Base-by-base conservation (phyloP, 2,888 invertebrate genomes). In the Drosophila mulleri region DNA sequence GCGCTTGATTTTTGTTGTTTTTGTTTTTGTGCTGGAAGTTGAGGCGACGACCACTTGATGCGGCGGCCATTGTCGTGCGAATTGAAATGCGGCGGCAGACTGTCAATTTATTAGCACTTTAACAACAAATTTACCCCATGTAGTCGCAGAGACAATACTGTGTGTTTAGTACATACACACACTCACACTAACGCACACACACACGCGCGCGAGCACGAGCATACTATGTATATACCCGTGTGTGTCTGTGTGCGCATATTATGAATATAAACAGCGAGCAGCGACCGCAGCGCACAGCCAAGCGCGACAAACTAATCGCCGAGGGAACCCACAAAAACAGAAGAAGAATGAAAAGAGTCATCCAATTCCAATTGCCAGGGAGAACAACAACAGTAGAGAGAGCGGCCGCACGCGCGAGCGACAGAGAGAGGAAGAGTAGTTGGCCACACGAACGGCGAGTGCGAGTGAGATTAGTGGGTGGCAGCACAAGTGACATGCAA, bases 61-160 rank as follows among this genome's bases (percentile, higher is more conserved):
- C 47, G 77, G 77, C 44, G 44, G 65, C 69, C 67, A 81, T 75
- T 80, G 83, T 80, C 70, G 65, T 69, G 81, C 70, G 66, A 81
- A 80, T 78, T 75, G 72, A 81, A 80, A 72, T 80, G 80, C 80
- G 80, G 68, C 67, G 63, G 66, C 81, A 67, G 68, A 70, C 71
- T 61, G 74, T 87, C 89, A 88, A 84, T 89, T 84, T 84, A 89
- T 84, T 84, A 84, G 87, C 84, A 84, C 89, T 89, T 83, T 78
- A 79, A 77, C 77, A 79, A 72, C 74, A 84, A 73, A 67, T 81
- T 63, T 73, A 76, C 60, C 84, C 87, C 89, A 83, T 75, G 79
- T 69, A 88, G 67, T 78, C 72, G 64, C 78, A 70, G 65, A 72
- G 62, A 81, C 65, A 66, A 47, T 81, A 67, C 57, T 62, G 68